Percentiles rank a stretch among this genome's conserved stretches.
phyloP scores from a whole-genome alignment of 2,797 vertebrate species.

The Decapterus maruadsi region DNA sequence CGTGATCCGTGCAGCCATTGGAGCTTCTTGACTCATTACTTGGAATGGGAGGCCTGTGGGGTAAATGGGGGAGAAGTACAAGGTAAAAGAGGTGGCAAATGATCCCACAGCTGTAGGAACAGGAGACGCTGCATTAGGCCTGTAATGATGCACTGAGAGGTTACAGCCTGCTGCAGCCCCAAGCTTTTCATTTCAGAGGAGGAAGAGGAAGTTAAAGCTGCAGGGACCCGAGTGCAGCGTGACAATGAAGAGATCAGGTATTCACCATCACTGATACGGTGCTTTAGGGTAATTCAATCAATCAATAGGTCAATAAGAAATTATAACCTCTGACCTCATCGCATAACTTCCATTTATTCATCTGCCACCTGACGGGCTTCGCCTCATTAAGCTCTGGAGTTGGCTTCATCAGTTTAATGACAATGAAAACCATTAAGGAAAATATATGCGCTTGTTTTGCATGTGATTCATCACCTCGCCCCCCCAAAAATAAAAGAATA shows the following conservation, averaged over 20 bases:
- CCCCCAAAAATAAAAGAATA: no score
- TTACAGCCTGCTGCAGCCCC: constrained; percentile 25
- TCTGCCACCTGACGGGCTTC: constrained; percentile 36
- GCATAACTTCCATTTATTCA: constrained; percentile 38
- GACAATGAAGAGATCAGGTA: constrained; percentile 25
- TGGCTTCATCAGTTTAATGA: constrained; percentile 65
- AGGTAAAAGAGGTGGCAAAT: constrained; percentile 73
- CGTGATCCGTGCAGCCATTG: constrained; percentile 43
- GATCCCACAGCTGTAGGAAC: constrained; percentile 73
- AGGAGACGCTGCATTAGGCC: constrained; percentile 73
- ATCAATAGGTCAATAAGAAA: constrained; percentile 48
- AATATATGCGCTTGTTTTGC: constrained; percentile 51
- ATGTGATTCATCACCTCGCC: constrained; percentile 54
- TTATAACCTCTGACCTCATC: constrained; percentile 57
- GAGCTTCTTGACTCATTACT: constrained; percentile 64
- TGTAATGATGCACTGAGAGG: constrained; percentile 70
- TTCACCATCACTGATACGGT: constrained; percentile 16
- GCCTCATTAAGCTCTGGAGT: constrained; percentile 57
- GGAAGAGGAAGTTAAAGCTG: constrained; percentile 14
- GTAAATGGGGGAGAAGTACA: constrained; percentile 65
- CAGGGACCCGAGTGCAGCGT: constrained; percentile 14
- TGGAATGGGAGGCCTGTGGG: constrained; percentile 47
- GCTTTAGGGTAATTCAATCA: constrained; percentile 19
- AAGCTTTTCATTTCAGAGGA: constrained; percentile 37
- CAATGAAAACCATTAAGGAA: constrained; percentile 50